Percentiles rank a stretch among this genome's conserved stretches.
Conservation (phyloP, 2,113 vertebrate genomes). For the Prietella phreatophila region DNA sequence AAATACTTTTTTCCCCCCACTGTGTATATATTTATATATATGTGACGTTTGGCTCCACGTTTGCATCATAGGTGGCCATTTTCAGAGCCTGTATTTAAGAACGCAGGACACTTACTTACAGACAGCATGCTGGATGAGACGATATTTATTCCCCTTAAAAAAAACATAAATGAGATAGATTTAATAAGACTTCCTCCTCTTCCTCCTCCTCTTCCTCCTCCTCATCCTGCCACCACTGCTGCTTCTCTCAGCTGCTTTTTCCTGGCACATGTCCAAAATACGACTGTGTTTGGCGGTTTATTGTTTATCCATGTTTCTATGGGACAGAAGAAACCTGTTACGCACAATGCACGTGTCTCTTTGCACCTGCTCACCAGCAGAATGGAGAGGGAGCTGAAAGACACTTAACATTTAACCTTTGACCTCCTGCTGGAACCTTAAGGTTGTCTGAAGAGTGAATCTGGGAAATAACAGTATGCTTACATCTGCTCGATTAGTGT, state of each 20-base stretch:
- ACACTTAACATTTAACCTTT: slow-evolving; percentile 65
- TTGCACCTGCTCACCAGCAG: slow-evolving; percentile 56
- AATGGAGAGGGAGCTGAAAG: slow-evolving; percentile 51
- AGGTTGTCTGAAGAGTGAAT: background rate
- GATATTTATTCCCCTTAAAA: background rate
- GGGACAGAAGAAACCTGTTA: slow-evolving; percentile 28
- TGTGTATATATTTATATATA: too few species aligned
- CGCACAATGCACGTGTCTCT: slow-evolving; percentile 16
- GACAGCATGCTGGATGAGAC: background rate
- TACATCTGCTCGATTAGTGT: background rate
- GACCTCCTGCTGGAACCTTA: slow-evolving; percentile 60
- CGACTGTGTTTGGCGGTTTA: slow-evolving; percentile 16
- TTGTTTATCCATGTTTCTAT: slow-evolving; percentile 29
- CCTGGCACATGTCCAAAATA: slow-evolving; percentile 19
- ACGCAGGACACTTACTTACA: background rate
- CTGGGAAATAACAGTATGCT: background rate
- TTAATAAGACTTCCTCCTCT: background rate
- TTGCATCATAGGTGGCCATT: background rate
- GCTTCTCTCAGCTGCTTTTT: background rate
- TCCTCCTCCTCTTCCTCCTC: background rate
- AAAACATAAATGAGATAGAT: slow-evolving; percentile 30
- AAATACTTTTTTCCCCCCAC: too few species aligned
- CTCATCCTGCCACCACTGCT: too few species aligned
- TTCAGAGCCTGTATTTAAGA: background rate
- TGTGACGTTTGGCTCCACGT: background rate